phyloP scores from a whole-genome alignment of 2,888 invertebrate species.

The Rhopalosiphum nymphaeae region DNA sequence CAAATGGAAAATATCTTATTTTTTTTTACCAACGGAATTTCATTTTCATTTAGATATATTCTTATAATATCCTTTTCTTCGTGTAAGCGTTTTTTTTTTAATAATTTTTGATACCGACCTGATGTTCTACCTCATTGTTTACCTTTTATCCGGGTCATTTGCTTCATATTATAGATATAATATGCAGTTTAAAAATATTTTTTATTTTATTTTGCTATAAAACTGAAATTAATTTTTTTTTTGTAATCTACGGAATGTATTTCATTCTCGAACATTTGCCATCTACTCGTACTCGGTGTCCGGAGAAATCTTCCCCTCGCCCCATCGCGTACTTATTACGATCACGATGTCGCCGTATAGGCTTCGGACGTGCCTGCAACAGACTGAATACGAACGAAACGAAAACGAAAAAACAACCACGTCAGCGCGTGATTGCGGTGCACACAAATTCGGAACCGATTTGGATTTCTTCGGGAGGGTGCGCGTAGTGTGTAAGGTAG shows the following conservation, averaged over 20 bases:
- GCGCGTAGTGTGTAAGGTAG: not conserved
- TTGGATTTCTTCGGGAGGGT: not conserved
- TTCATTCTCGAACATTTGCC: not conserved
- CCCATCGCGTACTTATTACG: not conserved
- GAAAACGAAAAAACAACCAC: not conserved
- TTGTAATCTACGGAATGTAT: not conserved
- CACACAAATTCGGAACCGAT: conserved; percentile 1
- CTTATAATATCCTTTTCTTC: not conserved
- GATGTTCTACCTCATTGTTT: not conserved
- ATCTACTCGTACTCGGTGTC: not conserved
- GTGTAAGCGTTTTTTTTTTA: no score
- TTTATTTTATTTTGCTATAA: not conserved
- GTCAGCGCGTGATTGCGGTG: not conserved
- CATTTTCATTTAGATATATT: not conserved
- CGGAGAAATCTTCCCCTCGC: not conserved
- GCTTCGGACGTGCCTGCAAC: not conserved
- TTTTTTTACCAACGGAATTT: not conserved
- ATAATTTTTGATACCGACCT: not conserved
- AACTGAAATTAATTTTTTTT: not conserved
- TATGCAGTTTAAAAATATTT: not conserved
- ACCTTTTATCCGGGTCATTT: not conserved
- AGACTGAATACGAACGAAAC: not conserved
- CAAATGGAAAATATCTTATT: not conserved
- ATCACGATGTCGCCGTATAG: not conserved
- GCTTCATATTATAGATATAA: not conserved